Conservation (phyloP, 2,888 invertebrate species). For the Noctua comes region DNA sequence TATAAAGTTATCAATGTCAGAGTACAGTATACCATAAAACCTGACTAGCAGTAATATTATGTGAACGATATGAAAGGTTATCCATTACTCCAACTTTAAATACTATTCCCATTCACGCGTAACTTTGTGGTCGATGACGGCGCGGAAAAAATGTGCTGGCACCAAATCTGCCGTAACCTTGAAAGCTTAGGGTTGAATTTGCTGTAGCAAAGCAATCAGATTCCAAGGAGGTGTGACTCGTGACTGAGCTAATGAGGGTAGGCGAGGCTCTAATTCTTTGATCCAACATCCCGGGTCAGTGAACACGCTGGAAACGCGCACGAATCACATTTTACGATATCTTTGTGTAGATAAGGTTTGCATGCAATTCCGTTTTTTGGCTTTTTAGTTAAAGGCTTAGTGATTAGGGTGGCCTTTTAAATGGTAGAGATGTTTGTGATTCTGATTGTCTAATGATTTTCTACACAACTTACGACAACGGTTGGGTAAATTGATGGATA, state of each 20-base stretch:
- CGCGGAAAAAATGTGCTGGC: neutral
- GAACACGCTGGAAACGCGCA: constrained; percentile 74
- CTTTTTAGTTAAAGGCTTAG: constrained; percentile 16
- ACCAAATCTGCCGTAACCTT: constrained; percentile 14
- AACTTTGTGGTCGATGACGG: constrained; percentile 54
- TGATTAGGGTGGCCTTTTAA: constrained; percentile 17
- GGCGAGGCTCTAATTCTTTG: constrained; percentile 84
- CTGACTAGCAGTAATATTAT: constrained; percentile 5
- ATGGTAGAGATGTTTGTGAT: neutral
- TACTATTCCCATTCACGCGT: constrained; percentile 61
- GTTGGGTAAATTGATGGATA: neutral
- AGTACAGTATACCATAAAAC: constrained; percentile 2
- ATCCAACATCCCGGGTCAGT: constrained; percentile 86
- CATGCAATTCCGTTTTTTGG: constrained; percentile 36
- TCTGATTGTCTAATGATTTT: neutral
- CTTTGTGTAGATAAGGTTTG: constrained; percentile 62
- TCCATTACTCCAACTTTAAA: constrained; percentile 54
- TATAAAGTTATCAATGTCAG: constrained; percentile 14
- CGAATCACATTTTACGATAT: constrained; percentile 62
- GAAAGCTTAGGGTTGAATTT: constrained; percentile 48
- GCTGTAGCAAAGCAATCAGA: constrained; percentile 56
- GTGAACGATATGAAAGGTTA: constrained; percentile 39
- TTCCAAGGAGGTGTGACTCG: constrained; percentile 80
- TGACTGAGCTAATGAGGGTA: constrained; percentile 83
- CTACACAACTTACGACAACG: neutral